A percentile compares a stretch with the other conserved stretches of the same genome.
Evolutionary conservation across 2,888 invertebrate genomes (phyloP).

Genomic region (Itoplectis maculator): DNA sequence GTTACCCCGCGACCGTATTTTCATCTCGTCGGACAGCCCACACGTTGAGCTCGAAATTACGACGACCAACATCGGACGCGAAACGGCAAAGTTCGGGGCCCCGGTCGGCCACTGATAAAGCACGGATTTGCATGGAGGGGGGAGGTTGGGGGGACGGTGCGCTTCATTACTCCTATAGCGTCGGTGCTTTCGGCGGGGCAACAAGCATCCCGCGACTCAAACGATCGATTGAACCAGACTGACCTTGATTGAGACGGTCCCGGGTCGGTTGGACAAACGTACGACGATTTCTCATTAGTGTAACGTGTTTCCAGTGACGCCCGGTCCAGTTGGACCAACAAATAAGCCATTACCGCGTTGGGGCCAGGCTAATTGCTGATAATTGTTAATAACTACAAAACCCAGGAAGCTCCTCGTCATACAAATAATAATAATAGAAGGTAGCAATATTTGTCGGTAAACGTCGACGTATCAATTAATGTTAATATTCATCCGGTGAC

Average conservation of each 20-base stretch:
- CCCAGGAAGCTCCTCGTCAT: no score
- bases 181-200: slow-evolving; percentile 61
- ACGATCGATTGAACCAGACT: slow-evolving; percentile 37
- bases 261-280: neutral
- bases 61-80: slow-evolving; percentile 25
- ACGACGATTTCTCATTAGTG: slow-evolving; percentile 17
- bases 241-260: slow-evolving; percentile 29
- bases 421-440: no score
- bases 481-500: no score
- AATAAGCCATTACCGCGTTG: neutral
- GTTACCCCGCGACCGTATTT: slow-evolving; percentile 23
- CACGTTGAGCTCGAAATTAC: slow-evolving; percentile 22
- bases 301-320: neutral
- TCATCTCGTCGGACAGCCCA: slow-evolving; percentile 21
- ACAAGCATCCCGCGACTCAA: neutral
- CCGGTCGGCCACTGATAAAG: slow-evolving; percentile 43
- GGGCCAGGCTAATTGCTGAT: neutral
- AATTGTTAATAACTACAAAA: neutral
- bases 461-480: no score
- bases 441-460: no score
- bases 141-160: no score
- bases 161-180: slow-evolving; percentile 69
- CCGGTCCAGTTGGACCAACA: neutral
- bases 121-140: slow-evolving; percentile 74
- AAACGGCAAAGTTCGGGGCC: slow-evolving; percentile 73